Evolutionary conservation across 2,113 vertebrate species (phyloP).

Genomic region (Emberiza fucata): DNA sequence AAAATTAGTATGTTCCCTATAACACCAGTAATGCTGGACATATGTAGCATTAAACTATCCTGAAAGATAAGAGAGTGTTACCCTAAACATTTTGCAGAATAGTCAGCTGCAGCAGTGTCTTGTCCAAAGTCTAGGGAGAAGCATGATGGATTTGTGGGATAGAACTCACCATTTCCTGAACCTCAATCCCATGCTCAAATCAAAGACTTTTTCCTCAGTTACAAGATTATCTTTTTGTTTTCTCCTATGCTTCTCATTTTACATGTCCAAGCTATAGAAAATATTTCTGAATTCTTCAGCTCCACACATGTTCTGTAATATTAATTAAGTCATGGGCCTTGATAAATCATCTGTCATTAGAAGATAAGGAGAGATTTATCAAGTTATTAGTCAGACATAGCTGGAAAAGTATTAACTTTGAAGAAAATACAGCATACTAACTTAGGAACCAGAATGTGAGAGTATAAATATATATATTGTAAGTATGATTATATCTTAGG

Average conservation of each 20-base stretch:
- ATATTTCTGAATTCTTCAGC: conserved; percentile 15
- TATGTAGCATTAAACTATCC: neutral
- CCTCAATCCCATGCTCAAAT: conserved; percentile 2
- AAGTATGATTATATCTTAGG: neutral
- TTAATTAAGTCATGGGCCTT: conserved; percentile 36
- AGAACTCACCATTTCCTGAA: neutral
- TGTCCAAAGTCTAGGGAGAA: neutral
- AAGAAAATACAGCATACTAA: conserved; percentile 20
- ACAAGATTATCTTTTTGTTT: neutral
- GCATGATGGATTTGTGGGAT: neutral
- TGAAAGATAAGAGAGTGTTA: neutral
- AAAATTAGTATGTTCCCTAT: neutral
- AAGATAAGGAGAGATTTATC: conserved; percentile 49
- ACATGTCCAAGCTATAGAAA: neutral
- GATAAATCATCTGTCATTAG: conserved; percentile 39
- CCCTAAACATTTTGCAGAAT: neutral
- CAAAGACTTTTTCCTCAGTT: neutral
- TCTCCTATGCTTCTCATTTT: conserved; percentile 17
- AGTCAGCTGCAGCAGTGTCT: neutral
- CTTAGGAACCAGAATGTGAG: conserved; percentile 44
- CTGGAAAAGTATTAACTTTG: neutral
- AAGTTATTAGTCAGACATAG: conserved; percentile 35
- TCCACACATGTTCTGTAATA: conserved; percentile 8
- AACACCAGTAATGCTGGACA: neutral
- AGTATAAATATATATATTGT: conserved; percentile 9